Evolutionary conservation across 2,113 vertebrate species (phyloP).

Genomic region (Alexandromys fortis): DNA sequence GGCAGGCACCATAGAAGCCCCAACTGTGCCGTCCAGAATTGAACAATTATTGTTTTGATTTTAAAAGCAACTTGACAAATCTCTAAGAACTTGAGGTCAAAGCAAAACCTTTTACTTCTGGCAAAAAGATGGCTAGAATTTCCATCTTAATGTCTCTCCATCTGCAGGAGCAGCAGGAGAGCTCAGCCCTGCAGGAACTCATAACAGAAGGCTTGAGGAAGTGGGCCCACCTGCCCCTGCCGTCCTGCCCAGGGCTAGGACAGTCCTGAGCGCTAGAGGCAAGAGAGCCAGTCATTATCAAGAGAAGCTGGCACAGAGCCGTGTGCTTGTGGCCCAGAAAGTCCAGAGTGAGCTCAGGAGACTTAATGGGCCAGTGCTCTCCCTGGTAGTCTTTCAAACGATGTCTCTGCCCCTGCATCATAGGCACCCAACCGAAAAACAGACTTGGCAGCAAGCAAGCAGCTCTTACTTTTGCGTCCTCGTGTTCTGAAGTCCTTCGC

Average conservation of each 20-base stretch:
- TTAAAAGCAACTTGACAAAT: not conserved
- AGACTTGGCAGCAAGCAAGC: not conserved
- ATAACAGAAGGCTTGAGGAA: not conserved
- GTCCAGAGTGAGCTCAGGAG: not conserved
- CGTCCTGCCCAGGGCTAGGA: not conserved
- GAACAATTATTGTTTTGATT: not conserved
- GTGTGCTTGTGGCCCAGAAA: not conserved
- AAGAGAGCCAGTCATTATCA: not conserved
- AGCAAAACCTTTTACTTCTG: not conserved
- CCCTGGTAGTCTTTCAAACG: not conserved
- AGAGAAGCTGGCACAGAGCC: not conserved
- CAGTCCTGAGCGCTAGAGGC: not conserved
- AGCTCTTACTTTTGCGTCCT: not conserved
- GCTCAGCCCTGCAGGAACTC: not conserved
- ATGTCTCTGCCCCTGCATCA: not conserved
- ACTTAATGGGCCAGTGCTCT: not conserved
- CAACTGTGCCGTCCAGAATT: not conserved
- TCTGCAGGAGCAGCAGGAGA: not conserved
- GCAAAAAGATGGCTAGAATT: conserved; percentile 24
- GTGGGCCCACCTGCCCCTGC: not conserved
- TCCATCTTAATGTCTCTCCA: not conserved
- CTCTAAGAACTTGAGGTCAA: conserved; percentile 36
- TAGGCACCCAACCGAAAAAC: not conserved
- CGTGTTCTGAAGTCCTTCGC: not conserved
- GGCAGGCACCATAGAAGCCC: not conserved